Base-by-base conservation (phyloP, 1,140 invertebrate species). In the Megalopta genalis region DNA sequence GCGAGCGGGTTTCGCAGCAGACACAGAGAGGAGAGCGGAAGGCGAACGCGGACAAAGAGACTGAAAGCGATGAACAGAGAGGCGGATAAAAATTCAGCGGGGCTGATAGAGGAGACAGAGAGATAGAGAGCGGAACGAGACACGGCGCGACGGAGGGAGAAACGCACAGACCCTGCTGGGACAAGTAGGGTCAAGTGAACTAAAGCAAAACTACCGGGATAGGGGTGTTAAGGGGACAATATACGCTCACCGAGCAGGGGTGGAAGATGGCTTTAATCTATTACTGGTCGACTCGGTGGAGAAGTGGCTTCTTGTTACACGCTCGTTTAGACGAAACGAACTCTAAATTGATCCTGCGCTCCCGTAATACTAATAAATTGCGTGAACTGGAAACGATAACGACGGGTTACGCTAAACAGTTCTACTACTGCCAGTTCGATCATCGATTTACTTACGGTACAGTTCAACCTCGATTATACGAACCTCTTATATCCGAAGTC, bases 241-340 rank as follows among this genome's bases (percentile, higher is more conserved):
- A 88, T 91, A 90, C 83, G 87, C 74, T 77, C 82, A 2, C 77
- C 74, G 71, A 39, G 21, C 21, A 49, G 81, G 87, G 86, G 80
- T 77, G 83, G 89, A 89, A 86, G 88, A 92, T 90, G 86, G 89
- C 89, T 92, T 92, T 92, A 92, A 92, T 93, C 92, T 92, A 93
- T 92, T 93, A 92, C 87, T 86, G 82, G 87, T 78, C 84, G 72
- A 81, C 78, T 87, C 74, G 65, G 60, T 87, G 88, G 88, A n/a
- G n/a, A 91, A 92, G 91, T 92, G 89, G 91, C 89, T 93, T 90
- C 92, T 92, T 91, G 91, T 93, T 92, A 92, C 91, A 91, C 88
- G 89, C 90, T 93, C 91, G 91, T 92, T 93, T 92, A 85, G 79
- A 89, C 77, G 70, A 81, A 73, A 65, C 76, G 46, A 27, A 72